Evolutionary conservation across 2,888 invertebrate genomes (phyloP), one percentile per base, ranked within the genome.

Genomic region (Drosophila niveifrons): DNA sequence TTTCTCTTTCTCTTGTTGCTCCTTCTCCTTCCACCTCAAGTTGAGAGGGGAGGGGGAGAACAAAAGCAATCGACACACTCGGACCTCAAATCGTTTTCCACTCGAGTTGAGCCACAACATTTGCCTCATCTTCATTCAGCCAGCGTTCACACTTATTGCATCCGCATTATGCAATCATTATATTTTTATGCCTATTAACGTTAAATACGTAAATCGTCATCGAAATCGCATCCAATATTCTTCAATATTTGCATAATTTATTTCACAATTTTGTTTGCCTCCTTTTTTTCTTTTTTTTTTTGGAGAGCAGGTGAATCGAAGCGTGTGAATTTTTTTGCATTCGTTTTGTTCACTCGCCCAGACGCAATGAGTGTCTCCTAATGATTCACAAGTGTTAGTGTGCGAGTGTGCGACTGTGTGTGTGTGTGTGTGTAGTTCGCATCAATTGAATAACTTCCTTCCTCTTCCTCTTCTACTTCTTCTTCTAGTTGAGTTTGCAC

Each of bases 161-260:
- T 15, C 48, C 50, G 66, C 80, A 79, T 72, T 68, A 80, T 80
- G 81, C 83, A 83, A 88, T 83, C 83, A 83, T 83, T 83, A 83
- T 80, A 86, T 86, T 84, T 72, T 87, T 81, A 72, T 84, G 83
- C 88, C 89, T 89, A 87, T 84, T 84, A 78, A 71, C 81, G 48
- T 43, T 78, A 78, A 88, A 80, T 73, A 83, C 74, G 69, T 82
- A 76, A 85, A 66, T 85, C 44, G 31, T 23, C 28, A 43, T 29
- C 15, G 17, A 44, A 43, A 43, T 50, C 34, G 31, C 6, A 41
- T 43, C 15, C 8, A 41, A 28, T 57, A 46, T 15, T 17, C 18
- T 15, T 17, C 18, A 11, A 8, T 34, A 80, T 87, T 89, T 81
- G 82, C 87, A 86, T 82, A 82, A 78, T 68, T 23, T 23, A 23